Evolutionary conservation across 2,113 vertebrate genomes (phyloP).

Genomic region (Phaethon lepturus): DNA sequence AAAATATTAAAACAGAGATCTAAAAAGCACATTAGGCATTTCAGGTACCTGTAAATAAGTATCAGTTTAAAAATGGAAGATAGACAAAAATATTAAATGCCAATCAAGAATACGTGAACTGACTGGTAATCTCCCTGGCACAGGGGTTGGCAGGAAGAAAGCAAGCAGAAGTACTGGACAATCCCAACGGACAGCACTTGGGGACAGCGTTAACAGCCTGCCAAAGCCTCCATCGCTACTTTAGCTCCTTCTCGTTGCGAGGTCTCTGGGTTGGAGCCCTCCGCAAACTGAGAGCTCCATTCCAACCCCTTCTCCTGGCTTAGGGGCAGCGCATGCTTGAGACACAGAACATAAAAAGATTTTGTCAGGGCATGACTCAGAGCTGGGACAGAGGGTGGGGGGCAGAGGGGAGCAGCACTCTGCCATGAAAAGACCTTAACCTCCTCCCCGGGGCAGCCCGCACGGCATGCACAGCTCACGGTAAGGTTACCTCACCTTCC

Average conservation of each 20-base stretch:
- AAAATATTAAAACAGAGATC: background rate
- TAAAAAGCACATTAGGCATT: background rate
- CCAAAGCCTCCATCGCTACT: background rate
- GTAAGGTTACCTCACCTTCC: fast-evolving
- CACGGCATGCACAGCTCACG: fast-evolving
- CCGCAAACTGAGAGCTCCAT: fast-evolving
- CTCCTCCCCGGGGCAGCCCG: background rate
- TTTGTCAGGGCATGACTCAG: background rate
- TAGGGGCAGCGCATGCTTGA: background rate
- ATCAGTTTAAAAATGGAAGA: background rate
- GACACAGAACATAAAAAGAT: background rate
- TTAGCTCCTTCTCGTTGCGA: background rate
- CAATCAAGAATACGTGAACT: background rate
- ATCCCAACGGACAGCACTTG: fast-evolving
- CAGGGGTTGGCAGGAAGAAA: background rate
- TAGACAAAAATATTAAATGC: background rate
- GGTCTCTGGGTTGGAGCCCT: background rate
- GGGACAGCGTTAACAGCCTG: background rate
- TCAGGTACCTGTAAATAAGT: background rate
- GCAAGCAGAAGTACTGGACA: background rate
- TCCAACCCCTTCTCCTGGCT: background rate
- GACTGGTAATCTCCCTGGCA: background rate
- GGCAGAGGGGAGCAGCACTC: background rate
- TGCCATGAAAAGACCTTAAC: background rate
- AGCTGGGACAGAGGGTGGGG: background rate